Evolutionary conservation across 2,888 invertebrate species (phyloP), one percentile per base, ranked within the genome.

Genomic region (Lampropteryx suffumata): DNA sequence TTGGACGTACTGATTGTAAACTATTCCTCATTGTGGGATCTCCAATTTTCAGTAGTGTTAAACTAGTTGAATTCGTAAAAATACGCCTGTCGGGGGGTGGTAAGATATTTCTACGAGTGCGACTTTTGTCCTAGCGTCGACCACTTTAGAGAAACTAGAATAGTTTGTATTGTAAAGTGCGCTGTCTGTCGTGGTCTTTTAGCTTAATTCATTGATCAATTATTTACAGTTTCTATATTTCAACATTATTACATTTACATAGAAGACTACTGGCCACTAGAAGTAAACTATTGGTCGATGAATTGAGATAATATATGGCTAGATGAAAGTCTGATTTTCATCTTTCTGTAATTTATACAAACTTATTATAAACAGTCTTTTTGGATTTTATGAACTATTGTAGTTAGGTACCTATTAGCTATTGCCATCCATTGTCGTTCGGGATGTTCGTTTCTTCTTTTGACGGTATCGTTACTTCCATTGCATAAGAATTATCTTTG

Each of bases 11-110:
- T 80, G 75, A 79, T 71, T 73, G 61, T 71, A 61, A 64, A 65
- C 61, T 67, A 69, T 57, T 61, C 67, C 71, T 66, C 54, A 41
- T 35, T 51, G 66, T 40, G 67, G 57, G 54, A 53, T 5, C 71
- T 73, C 68, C 79, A 79, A 79, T 81, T 81, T 80, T 76, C 66
- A 57, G 76, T 79, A 80, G 80, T 68, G 55, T 46, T 40, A 40
- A 59, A 55, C 52, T 66, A 57, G 50, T 30, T 49, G 33, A 44
- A 61, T 61, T 60, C 55, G 60, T 64, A 59, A 57, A 54, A 52
- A 43, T 30, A 49, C 21, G 13, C 5, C 11, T 8, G 2, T 5
- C 7, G 24, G 24, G 24, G 24, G 24, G 6, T 9, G 2, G 26
- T 10, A 29, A 27, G 40, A 28, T 27, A 40, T 44, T 40, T 36